Conservation (phyloP, 2,797 vertebrate species). For the Syncerus caffer region DNA sequence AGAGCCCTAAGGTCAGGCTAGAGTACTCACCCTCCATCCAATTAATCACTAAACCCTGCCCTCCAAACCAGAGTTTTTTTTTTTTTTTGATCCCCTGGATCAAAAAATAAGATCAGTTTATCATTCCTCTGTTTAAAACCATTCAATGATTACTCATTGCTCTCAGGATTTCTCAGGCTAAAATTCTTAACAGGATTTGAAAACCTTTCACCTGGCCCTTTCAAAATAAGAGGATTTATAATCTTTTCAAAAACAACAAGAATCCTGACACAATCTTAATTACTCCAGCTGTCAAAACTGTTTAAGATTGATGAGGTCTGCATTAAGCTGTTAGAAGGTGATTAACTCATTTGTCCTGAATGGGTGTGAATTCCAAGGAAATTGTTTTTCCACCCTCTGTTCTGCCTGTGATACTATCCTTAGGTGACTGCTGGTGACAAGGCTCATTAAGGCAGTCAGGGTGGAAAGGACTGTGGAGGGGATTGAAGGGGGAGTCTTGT, state of each 20-base stretch:
- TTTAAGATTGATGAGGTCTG: conserved; percentile 26
- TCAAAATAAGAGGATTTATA: conserved; percentile 45
- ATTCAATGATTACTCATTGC: neutral
- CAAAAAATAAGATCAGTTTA: neutral
- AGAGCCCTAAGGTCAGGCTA: neutral
- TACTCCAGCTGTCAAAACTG: conserved; percentile 28
- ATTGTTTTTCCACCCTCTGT: neutral
- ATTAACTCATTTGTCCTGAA: neutral
- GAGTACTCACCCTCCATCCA: neutral
- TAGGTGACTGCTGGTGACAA: neutral
- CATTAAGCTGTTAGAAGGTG: neutral
- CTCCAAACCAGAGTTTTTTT: neutral
- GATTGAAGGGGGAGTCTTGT: neutral
- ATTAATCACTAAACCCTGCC: neutral
- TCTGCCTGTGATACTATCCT: neutral
- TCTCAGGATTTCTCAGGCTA: neutral
- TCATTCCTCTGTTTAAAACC: neutral
- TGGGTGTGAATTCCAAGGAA: neutral
- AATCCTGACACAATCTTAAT: conserved; percentile 41
- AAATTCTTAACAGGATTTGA: conserved; percentile 60
- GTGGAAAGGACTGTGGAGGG: neutral
- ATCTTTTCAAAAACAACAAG: conserved; percentile 42
- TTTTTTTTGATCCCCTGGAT: neutral
- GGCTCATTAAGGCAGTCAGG: neutral
- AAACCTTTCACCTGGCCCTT: conserved; percentile 27